Conservation (phyloP, 2,797 vertebrate genomes). For the Telmatherina bonti region DNA sequence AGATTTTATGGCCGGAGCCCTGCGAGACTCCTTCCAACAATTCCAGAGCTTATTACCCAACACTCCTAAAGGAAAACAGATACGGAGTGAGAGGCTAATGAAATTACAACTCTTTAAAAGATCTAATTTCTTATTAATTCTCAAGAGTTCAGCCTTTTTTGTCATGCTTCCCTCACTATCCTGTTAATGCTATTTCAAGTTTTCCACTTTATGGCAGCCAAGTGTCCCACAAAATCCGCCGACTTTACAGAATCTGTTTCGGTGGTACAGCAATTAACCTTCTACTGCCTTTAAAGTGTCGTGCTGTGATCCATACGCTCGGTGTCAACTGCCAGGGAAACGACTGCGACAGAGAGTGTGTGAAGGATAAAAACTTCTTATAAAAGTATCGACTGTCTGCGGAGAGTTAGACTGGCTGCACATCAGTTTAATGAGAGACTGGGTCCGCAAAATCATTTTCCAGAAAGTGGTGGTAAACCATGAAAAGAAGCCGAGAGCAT, state of each 20-base stretch:
- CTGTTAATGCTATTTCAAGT: constrained; percentile 66
- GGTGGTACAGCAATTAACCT: constrained; percentile 1
- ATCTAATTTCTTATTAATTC: constrained; percentile 53
- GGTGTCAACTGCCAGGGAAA: constrained; percentile 14
- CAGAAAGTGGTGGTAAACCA: constrained; percentile 30
- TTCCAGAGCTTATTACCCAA: constrained; percentile 74
- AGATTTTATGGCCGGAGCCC: constrained; percentile 55
- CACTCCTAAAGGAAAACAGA: constrained; percentile 77
- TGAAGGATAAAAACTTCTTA: constrained; percentile 23
- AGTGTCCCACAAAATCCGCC: constrained; percentile 55
- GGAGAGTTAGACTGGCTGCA: background rate
- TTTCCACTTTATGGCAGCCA: constrained; percentile 64
- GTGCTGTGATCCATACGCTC: constrained; percentile 16
- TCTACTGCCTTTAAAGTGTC: constrained; percentile 1
- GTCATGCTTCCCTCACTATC: constrained; percentile 33
- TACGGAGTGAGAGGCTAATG: constrained; percentile 58
- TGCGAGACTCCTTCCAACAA: constrained; percentile 58
- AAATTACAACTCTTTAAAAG: constrained; percentile 59
- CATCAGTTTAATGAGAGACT: constrained; percentile 7
- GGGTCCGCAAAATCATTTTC: constrained; percentile 30
- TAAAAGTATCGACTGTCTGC: constrained; percentile 3
- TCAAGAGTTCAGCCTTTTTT: constrained; percentile 35
- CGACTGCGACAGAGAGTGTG: constrained; percentile 19
- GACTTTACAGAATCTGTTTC: constrained; percentile 29
- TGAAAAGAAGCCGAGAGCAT: constrained; percentile 31